Evolutionary conservation across 1,140 invertebrate species (phyloP), one percentile per base, ranked within the genome.

Genomic region (Laupala kohalensis): DNA sequence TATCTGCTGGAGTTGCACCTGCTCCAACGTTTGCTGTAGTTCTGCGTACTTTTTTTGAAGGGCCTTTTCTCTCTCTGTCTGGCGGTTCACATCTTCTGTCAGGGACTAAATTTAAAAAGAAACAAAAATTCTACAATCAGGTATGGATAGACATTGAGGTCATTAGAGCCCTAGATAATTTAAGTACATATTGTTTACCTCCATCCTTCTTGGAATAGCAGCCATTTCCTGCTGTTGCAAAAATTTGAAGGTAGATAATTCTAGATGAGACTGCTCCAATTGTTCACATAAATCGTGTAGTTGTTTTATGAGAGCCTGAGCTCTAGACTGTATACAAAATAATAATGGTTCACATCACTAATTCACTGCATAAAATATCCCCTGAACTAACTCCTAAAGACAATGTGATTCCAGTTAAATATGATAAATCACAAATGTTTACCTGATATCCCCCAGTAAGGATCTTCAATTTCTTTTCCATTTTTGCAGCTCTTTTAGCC

Each of bases 401-500:
- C n/a, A n/a, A n/a, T n/a, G n/a, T n/a, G n/a, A n/a, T n/a, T n/a
- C n/a, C n/a, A n/a, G n/a, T n/a, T n/a, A n/a, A n/a, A n/a, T n/a
- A n/a, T n/a, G n/a, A n/a, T n/a, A n/a, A n/a, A n/a, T 0, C 19
- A 53, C 4, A 53, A 53, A 53, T 53, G 37, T 19, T 53, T 79
- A 89, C 89, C 83, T 93, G 91, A 84, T 97, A 97, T 19, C 94
- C 93, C 28, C 90, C 96, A 19, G 96, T 92, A 1, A 98, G 83
- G 69, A 98, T 92, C 83, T 96, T 92, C 1, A 99, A 82, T 83
- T 98, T 99, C 79, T 98, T 99, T 80, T 99, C 97, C 84, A 98
- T 90, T 84, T 99, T 99, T 0, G 92, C 93, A 67, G 96, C 97
- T 72, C 91, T 88, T 83, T 98, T 98, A 0, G 96, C 96, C 83